Percentiles rank a stretch among this genome's conserved stretches.
phyloP scores from a whole-genome alignment of 2,888 invertebrate species.

The Operophtera brumata region DNA sequence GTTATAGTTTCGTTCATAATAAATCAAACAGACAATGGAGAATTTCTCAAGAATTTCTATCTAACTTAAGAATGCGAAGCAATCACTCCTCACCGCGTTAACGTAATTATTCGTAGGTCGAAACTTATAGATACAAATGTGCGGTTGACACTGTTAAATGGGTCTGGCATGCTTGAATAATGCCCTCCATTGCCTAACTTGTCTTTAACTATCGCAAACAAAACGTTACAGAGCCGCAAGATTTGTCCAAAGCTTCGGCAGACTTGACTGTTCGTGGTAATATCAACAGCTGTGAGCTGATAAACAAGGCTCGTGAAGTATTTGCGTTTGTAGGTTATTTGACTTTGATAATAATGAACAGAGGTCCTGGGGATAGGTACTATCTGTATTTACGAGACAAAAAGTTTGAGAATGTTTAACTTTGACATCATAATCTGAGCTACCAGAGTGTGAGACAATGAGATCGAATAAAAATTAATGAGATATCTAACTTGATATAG shows the following conservation, averaged over 20 bases:
- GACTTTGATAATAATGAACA: background rate
- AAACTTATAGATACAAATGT: slow-evolving; percentile 67
- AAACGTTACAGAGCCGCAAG: slow-evolving; percentile 58
- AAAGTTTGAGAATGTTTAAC: too few species aligned
- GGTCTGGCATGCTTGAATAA: slow-evolving; percentile 66
- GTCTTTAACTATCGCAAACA: slow-evolving; percentile 72
- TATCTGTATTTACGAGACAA: too few species aligned
- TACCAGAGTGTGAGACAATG: too few species aligned
- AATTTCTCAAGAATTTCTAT: slow-evolving; percentile 8
- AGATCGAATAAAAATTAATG: too few species aligned
- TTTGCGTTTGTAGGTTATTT: slow-evolving; percentile 28
- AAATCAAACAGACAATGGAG: slow-evolving; percentile 1
- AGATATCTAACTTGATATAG: too few species aligned
- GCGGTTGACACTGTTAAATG: slow-evolving; percentile 78
- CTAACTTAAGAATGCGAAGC: slow-evolving; percentile 14
- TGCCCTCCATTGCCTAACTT: slow-evolving; percentile 61
- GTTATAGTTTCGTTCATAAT: background rate
- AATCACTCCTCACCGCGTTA: slow-evolving; percentile 20
- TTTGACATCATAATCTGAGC: too few species aligned
- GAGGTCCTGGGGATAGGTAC: too few species aligned
- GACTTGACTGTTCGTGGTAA: slow-evolving; percentile 19
- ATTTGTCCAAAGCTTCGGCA: slow-evolving; percentile 60
- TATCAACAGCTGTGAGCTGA: slow-evolving; percentile 48
- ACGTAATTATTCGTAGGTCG: slow-evolving; percentile 43
- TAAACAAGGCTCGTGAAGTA: slow-evolving; percentile 46